Base-by-base conservation (phyloP, 2,888 invertebrate genomes). In the Cantharis nigra region DNA sequence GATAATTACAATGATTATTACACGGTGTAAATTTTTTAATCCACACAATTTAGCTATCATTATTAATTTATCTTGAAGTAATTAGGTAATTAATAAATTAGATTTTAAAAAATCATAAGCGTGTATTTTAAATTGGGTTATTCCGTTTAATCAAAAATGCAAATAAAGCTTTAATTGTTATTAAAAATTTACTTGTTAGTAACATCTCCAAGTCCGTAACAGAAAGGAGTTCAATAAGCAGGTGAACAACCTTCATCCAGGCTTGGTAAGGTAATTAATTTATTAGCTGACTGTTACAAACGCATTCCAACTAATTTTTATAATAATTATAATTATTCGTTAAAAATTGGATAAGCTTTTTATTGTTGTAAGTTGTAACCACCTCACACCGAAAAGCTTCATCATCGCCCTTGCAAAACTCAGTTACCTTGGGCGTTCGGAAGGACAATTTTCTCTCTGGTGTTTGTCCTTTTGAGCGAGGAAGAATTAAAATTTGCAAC, bases 351-450 rank as follows among this genome's bases (percentile, higher is more conserved):
- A 65, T 13, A 67, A 23, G 65, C 65, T 67, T 23, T 65, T 67
- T 18, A 23, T 65, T 64, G 11, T 64, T 18, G 65, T 65, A 16
- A 20, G 11, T 64, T 18, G 65, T 65, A 16, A 20, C 64, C 26
- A 16, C 65, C 65, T 65, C 18, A 65, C 18, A 65, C 65, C 65
- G 65, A 65, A 65, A 65, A 18, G 23, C 18, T 65, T 13, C 23
- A 18, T 67, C 65, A 23, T 67, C 23, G 26, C 65, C 65, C 49
- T 49, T 49, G 49, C 49, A n/a, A 49, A 49, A 49, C n/a, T 49
- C 4, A 64, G 81, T 86, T 87, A 96, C 96, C 95, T 94, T 95
- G 91, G 85, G 95, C 94, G 85, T 94, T 95, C 77, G 96, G 96
- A 85, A 96, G 92, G 82, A 95, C 91, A 85, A 93, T 92, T 91